A percentile compares a stretch with the other conserved stretches of the same genome.
phyloP scores from a whole-genome alignment of 1,140 invertebrate species.

The Calephelis virginiensis region DNA sequence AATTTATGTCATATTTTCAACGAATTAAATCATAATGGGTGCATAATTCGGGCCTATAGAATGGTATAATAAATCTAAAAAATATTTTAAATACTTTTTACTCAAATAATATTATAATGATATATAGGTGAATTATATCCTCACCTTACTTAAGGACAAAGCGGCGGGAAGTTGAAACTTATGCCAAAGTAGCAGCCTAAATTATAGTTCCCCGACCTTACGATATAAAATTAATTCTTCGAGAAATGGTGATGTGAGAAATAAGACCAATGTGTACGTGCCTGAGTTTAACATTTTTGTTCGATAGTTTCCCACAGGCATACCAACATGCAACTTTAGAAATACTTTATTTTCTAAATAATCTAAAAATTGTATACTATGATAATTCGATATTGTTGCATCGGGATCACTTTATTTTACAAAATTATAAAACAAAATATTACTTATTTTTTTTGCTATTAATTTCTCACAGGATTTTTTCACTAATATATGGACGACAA shows the following conservation, averaged over 20 bases:
- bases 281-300: constrained; percentile 6
- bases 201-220: neutral
- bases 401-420: neutral
- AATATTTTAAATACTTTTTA: no score
- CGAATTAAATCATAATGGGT: no score
- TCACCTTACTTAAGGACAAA: constrained; percentile 1
- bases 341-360: no score
- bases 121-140: neutral
- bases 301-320: constrained; percentile 1
- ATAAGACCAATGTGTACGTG: neutral
- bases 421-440: no score
- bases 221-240: constrained; percentile 3
- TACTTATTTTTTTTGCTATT: no score
- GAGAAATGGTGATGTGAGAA: constrained; percentile 3
- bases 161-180: constrained; percentile 9
- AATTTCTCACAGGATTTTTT: no score
- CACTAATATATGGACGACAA: no score
- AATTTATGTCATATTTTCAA: neutral
- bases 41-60: no score
- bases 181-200: neutral
- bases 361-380: neutral
- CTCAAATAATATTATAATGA: neutral
- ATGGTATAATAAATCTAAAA: no score
- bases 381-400: neutral
- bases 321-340: neutral